These are phyloP conservation scores for Latrodectus geometricus DNA, from an alignment of 1,140 invertebrate species.

Conservation along the genomic window DNA sequence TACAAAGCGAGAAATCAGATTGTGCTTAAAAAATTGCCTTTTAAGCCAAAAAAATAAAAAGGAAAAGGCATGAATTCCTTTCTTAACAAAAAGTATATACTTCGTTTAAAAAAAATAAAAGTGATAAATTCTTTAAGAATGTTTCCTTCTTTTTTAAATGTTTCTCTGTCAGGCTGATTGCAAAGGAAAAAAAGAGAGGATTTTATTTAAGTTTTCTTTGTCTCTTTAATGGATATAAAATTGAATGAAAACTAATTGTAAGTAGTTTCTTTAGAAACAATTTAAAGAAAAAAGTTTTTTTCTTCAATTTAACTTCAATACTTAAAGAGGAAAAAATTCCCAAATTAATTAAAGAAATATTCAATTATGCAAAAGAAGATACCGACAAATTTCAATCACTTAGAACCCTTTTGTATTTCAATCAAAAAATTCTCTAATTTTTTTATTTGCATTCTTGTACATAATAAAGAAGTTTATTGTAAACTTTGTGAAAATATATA, in stretches of 20 bases:
- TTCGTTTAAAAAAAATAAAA: background rate
- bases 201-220: slow-evolving; percentile 42
- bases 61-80: slow-evolving; percentile 13
- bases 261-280: background rate
- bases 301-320: background rate
- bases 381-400: too few relatives aligned
- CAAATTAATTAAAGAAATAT: background rate
- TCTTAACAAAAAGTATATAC: too few relatives aligned
- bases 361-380: background rate
- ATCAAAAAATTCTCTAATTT: too few relatives aligned
- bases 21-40: too few relatives aligned
- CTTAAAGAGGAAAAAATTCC: background rate
- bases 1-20: too few relatives aligned
- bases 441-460: too few relatives aligned
- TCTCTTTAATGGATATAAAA: slow-evolving; percentile 19
- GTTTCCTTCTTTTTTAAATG: background rate
- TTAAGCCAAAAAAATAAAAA: background rate
- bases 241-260: slow-evolving; percentile 47
- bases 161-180: background rate
- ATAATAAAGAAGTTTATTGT: too few relatives aligned
- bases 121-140: background rate
- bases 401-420: too few relatives aligned
- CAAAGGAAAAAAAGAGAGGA: slow-evolving; percentile 2
- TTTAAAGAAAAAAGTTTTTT: background rate
- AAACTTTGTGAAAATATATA: too few relatives aligned